Conservation (phyloP, 2,888 invertebrate species). For the Dasypolia templi region DNA sequence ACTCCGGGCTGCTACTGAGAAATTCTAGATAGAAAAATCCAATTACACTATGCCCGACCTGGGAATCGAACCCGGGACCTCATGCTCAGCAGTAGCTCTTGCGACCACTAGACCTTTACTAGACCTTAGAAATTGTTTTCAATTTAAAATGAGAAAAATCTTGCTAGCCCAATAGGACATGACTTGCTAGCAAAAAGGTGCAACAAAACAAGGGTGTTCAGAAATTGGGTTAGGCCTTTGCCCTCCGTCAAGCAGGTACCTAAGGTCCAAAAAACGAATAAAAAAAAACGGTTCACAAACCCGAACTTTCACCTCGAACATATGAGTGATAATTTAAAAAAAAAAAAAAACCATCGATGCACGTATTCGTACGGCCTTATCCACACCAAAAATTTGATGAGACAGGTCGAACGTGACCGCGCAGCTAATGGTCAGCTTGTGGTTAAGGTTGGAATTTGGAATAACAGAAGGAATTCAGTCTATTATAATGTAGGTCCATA, state of each 20-base stretch:
- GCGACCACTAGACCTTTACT: no score
- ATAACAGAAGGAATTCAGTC: slow-evolving; percentile 14
- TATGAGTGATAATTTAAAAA: no score
- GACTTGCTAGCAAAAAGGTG: neutral
- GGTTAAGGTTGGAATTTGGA: slow-evolving; percentile 13
- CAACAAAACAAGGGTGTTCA: neutral
- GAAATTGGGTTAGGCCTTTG: neutral
- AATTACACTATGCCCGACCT: no score
- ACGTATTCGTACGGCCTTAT: neutral
- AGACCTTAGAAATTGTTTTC: no score
- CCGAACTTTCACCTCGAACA: neutral
- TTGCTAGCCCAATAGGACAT: neutral
- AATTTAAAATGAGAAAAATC: neutral
- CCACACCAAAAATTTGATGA: slow-evolving; percentile 4
- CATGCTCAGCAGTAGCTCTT: no score
- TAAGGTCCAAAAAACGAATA: neutral
- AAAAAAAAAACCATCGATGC: neutral
- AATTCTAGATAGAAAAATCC: no score
- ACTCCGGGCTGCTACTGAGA: no score
- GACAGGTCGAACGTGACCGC: slow-evolving; percentile 29
- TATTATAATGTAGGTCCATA: neutral
- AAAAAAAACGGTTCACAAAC: neutral
- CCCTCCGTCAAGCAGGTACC: neutral
- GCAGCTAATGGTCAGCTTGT: slow-evolving; percentile 17
- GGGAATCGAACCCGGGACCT: no score